Base-by-base conservation (phyloP, 2,797 vertebrate genomes). In the Mionectes olivaceus region DNA sequence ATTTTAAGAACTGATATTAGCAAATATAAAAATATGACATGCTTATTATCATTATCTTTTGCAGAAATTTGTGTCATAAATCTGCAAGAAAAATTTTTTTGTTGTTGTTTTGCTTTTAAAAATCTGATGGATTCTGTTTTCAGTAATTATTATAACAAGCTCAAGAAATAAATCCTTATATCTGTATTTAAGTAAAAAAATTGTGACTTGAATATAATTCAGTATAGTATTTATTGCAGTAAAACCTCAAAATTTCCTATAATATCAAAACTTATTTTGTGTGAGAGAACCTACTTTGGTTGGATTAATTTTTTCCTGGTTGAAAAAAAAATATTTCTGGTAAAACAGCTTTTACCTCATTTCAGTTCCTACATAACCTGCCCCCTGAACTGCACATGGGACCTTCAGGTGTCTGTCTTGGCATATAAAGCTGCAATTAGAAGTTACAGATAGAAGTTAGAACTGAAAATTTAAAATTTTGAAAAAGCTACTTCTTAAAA, bases 401-500 rank as follows among this genome's bases (percentile, higher is more conserved):
- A 25, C 19, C 18, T 79, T 59, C 25, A 44, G 12, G 9, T 55
- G 9, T 39, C 90, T 63, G 7, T 49, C 30, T 61, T 27, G 11
- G 4, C 19, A 27, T 44, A 30, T 8, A 53, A 32, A 8, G 5
- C 8, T 28, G 13, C 13, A 65, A 4, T 3, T n/a, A 80, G 17
- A 65, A 80, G 50, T 47, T 55, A 37, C 44, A 6, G 9, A 28
- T 5, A 27, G 5, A 57, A 50, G 4, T 52, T n/a, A 74, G 71
- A 63, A 28, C 3, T 22, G 23, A 64, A 74, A 74, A 50, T 39
- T 60, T 5, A 28, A 46, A 14, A 44, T 60, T 80, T 80, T 55
- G 3, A 21, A n/a, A 60, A 18, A 6, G 1, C 0, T 61, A 19
- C 1, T 53, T 69, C 27, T 59, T 57, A 30, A 24, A 8, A 44